Conservation (phyloP, 1,140 invertebrate genomes). For the Anagrus nilaparvatae region DNA sequence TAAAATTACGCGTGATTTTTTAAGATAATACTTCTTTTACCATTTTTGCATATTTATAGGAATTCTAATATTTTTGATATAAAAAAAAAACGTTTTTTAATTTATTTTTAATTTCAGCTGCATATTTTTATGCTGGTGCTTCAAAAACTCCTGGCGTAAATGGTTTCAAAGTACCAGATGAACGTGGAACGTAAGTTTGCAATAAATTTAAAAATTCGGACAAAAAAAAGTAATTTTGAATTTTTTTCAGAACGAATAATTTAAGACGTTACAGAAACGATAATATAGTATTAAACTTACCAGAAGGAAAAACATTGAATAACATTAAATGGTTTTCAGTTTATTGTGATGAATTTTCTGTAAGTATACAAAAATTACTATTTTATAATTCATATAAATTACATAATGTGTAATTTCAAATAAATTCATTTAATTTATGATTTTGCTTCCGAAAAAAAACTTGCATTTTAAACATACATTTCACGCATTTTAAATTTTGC, state of each 20-base stretch:
- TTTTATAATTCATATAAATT: too few relatives aligned
- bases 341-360: constrained; percentile 82
- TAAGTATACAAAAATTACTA: too few relatives aligned
- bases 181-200: constrained; percentile 58
- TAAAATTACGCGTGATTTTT: too few relatives aligned
- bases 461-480: too few relatives aligned
- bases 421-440: too few relatives aligned
- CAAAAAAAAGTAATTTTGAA: too few relatives aligned
- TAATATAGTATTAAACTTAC: constrained; percentile 71
- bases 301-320: constrained; percentile 72
- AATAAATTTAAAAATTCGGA: background rate
- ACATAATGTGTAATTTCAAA: too few relatives aligned
- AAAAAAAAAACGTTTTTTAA: background rate
- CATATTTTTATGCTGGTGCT: constrained; percentile 77
- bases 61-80: too few relatives aligned
- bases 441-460: too few relatives aligned
- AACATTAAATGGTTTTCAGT: constrained; percentile 80
- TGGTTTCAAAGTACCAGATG: constrained; percentile 68
- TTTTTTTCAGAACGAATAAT: constrained; percentile 46
- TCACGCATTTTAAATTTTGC: too few relatives aligned
- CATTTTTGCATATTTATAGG: too few relatives aligned
- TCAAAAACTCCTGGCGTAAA: constrained; percentile 53
- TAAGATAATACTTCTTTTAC: too few relatives aligned
- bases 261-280: constrained; percentile 68
- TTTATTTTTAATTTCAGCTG: constrained; percentile 50